Evolutionary conservation across 2,888 invertebrate genomes (phyloP), one percentile per base, ranked within the genome.

Genomic region (Eueremaeus valkanovi): DNA sequence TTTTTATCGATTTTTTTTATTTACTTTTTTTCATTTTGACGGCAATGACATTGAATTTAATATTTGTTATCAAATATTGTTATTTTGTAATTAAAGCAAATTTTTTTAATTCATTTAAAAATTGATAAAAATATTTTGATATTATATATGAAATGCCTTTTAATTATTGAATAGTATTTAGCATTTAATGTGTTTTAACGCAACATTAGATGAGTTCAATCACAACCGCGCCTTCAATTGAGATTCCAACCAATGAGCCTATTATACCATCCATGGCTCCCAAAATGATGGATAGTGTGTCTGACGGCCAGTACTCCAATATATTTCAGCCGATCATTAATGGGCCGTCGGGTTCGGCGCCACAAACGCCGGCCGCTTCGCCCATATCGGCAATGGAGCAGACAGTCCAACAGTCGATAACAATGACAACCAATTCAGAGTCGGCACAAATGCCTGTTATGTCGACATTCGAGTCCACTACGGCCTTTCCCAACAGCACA

Each of bases 271-370:
- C 21, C 36, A 66, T 66, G 9, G 66, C 66, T n/a, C 66, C 33
- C 8, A 66, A 66, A 18, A 21, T 61, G 31, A 1, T 66, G 21
- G 21, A 16, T 0, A 1, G 1, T 1, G 66, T 66, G 21, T 1
- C 33, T 36, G 66, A 66, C 11, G 18, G 36, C 36, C 66, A 66
- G 36, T 66, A 66, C 36, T 66, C 66, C 1, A 66, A 66, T 33
- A 66, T 66, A 33, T 66, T 66, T 36, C 66, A 66, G 36, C 66
- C 66, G 3, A 21, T 66, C 33, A 33, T 66, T 36, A 66, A 66
- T 21, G 66, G 66, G 1, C 66, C 66, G 66, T 66, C 66, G 5
- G 66, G 66, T 36, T 66, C 68, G 40, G 68, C 40, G 11, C 42
- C 68, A 16, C 42, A 68, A 33, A 68, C 42, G 24, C 42, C 68